A percentile compares a stretch with the other conserved stretches of the same genome.
These are phyloP conservation scores for Clarias batrachus DNA, from an alignment of 2,113 vertebrate species.

Conservation along the genomic window DNA sequence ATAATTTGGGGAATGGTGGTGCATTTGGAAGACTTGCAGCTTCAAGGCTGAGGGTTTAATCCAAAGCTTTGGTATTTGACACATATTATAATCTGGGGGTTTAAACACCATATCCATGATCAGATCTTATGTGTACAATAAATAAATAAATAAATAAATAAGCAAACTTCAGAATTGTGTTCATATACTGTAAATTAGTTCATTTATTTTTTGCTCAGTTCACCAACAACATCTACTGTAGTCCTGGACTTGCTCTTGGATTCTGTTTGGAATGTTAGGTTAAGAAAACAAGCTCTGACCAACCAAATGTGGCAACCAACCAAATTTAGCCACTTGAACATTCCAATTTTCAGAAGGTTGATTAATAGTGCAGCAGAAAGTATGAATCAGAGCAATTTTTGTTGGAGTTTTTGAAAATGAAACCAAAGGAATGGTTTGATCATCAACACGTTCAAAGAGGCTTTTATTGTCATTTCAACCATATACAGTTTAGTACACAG, in stretches of 20 bases:
- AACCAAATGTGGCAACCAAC: background rate
- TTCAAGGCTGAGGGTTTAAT: background rate
- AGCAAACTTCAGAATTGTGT: too few species aligned
- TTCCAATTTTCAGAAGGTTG: background rate
- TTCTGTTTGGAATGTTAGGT: background rate
- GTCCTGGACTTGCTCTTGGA: background rate
- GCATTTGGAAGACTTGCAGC: background rate
- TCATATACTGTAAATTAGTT: background rate
- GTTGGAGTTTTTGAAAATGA: background rate
- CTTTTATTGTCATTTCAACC: too few species aligned
- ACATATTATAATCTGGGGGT: too few species aligned
- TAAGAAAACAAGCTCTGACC: background rate
- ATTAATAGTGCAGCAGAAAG: background rate
- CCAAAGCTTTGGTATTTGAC: background rate
- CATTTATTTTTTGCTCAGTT: background rate
- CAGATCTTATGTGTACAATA: background rate
- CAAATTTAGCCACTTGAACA: background rate
- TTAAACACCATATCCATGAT: too few species aligned
- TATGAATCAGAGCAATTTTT: background rate
- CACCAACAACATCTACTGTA: background rate
- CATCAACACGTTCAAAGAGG: too few species aligned
- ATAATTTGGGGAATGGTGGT: background rate
- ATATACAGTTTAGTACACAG: too few species aligned
- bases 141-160: too few species aligned
- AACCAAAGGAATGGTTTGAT: background rate